phyloP scores from a whole-genome alignment of 1,140 invertebrate species.

The Oncopodura yosiiana region DNA sequence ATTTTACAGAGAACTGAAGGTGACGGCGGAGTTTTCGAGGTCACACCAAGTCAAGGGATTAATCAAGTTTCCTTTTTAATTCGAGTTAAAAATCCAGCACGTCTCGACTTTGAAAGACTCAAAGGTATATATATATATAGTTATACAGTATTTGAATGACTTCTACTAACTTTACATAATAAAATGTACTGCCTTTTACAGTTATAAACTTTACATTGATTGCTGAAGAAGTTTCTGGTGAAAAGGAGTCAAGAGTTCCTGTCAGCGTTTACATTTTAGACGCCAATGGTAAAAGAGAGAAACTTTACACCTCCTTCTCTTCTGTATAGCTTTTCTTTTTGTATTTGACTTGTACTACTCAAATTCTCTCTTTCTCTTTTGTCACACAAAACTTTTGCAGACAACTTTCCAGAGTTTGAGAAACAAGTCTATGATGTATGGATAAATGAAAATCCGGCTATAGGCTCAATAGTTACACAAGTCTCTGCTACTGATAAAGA shows the following conservation, averaged over 20 bases:
- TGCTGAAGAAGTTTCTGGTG: conserved; percentile 63
- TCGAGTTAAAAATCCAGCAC: conserved; percentile 69
- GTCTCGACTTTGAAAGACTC: conserved; percentile 74
- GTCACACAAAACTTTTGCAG: neutral
- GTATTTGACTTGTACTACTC: conserved; percentile 1
- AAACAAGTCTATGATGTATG: conserved; percentile 35
- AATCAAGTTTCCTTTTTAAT: conserved; percentile 88
- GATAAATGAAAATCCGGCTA: conserved; percentile 64
- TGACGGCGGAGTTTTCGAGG: conserved; percentile 73
- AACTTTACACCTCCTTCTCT: neutral
- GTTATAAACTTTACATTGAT: conserved; percentile 75
- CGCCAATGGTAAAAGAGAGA: conserved; percentile 71
- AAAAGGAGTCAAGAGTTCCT: conserved; percentile 63
- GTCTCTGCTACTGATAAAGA: conserved; percentile 74
- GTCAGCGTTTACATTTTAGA: conserved; percentile 78
- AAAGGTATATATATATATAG: no score
- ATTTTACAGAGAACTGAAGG: conserved; percentile 72
- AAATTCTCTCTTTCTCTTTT: neutral
- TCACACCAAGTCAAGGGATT: conserved; percentile 74
- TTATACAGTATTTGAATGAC: no score
- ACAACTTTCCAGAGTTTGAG: conserved; percentile 23
- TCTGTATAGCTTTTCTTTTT: neutral
- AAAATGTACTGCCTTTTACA: conserved; percentile 41
- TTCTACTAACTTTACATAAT: neutral
- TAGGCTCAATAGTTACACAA: conserved; percentile 69